Conservation (phyloP, 2,113 vertebrate species). For the Cottus gobio region DNA sequence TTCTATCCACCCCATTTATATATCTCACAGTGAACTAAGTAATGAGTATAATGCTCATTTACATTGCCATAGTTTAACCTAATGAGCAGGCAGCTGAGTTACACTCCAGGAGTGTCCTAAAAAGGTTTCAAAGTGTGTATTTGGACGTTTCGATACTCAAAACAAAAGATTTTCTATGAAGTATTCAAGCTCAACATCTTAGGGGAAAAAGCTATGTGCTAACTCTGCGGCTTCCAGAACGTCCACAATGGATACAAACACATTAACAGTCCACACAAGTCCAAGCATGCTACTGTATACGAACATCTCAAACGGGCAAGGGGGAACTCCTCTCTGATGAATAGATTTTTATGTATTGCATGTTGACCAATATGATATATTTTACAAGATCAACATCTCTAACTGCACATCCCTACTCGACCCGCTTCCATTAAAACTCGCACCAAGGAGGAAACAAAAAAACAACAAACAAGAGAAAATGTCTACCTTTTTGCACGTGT, state of each 20-base stretch:
- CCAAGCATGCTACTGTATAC: slow-evolving; percentile 81
- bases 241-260: slow-evolving; percentile 70
- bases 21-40: not conserved
- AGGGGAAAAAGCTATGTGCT: slow-evolving; percentile 29
- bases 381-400: slow-evolving; percentile 65
- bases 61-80: not conserved
- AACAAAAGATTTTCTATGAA: slow-evolving; percentile 34
- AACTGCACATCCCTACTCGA: slow-evolving; percentile 69
- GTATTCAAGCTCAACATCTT: slow-evolving; percentile 40
- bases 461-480: slow-evolving; percentile 64
- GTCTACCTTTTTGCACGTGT: slow-evolving; percentile 74
- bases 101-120: not conserved
- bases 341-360: slow-evolving; percentile 70
- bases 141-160: slow-evolving; percentile 29
- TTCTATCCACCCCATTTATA: not conserved
- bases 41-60: not conserved
- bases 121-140: not conserved
- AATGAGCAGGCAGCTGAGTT: not conserved
- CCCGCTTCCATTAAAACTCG: slow-evolving; percentile 66
- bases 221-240: slow-evolving; percentile 56
- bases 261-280: slow-evolving; percentile 72
- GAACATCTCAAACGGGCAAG: slow-evolving; percentile 65
- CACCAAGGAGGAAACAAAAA: slow-evolving; percentile 61
- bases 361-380: slow-evolving; percentile 69
- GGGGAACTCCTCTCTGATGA: slow-evolving; percentile 44